These are phyloP conservation scores for Elgaria multicarinata DNA, from an alignment of 2,113 vertebrate genomes.

Conservation along the genomic window DNA sequence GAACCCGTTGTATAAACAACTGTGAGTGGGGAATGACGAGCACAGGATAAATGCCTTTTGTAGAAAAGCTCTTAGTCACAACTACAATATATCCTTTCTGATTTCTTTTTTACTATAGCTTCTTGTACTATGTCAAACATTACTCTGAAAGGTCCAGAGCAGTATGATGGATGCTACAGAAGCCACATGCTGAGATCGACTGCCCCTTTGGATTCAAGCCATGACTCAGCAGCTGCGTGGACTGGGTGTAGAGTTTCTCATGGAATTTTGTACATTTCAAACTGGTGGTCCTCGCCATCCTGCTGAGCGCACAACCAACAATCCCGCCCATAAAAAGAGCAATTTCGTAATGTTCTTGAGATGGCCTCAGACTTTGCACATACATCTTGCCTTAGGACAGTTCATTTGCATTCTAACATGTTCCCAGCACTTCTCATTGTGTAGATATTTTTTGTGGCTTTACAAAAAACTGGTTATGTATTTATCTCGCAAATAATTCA, in stretches of 20 bases:
- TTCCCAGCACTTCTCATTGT: neutral
- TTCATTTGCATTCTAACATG: conserved; percentile 21
- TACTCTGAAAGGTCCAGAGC: neutral
- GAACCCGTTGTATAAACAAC: too few species aligned
- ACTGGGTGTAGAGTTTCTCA: neutral
- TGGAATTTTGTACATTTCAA: conserved; percentile 1
- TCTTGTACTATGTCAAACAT: neutral
- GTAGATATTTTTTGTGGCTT: neutral
- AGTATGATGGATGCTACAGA: neutral
- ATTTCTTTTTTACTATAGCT: neutral
- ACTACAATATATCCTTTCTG: neutral
- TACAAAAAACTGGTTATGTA: neutral
- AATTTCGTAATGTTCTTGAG: conserved; percentile 11
- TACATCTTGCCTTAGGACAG: conserved; percentile 5
- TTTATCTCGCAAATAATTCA: neutral
- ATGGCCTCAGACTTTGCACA: neutral
- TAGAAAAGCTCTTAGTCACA: neutral
- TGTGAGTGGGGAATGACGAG: too few species aligned
- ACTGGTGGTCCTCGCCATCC: neutral
- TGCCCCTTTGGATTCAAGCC: neutral
- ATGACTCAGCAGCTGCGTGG: neutral
- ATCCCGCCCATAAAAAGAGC: neutral
- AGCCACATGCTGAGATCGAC: neutral
- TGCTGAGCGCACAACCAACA: neutral
- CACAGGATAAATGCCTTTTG: too few species aligned